A percentile compares a stretch with the other conserved stretches of the same genome.
phyloP scores from a whole-genome alignment of 2,113 vertebrate species.

The Mesoclemmys tuberculata region DNA sequence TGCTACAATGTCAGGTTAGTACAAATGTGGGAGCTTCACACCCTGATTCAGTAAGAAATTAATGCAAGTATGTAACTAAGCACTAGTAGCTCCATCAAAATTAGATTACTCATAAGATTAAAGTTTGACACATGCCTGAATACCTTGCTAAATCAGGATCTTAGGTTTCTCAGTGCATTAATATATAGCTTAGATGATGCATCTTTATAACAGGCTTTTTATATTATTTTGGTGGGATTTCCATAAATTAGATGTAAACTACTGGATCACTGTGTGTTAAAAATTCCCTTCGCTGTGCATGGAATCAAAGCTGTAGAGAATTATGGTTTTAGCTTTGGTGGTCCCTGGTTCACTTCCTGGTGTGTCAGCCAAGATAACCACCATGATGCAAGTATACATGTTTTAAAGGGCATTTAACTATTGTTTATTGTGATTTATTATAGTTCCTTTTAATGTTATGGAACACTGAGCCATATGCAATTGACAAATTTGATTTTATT shows the following conservation, averaged over 20 bases:
- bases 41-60: neutral
- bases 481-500: neutral
- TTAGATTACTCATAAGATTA: neutral
- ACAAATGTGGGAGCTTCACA: accelerated
- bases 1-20: neutral
- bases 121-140: neutral
- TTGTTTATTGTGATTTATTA: neutral
- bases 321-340: neutral
- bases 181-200: neutral
- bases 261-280: neutral
- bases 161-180: neutral
- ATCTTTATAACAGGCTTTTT: neutral
- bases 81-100: neutral
- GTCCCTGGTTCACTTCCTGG: neutral
- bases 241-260: neutral
- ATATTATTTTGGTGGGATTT: neutral
- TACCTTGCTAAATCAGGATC: neutral
- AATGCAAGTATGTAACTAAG: accelerated
- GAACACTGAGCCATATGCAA: neutral
- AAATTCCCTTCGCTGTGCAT: neutral
- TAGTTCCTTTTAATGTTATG: neutral
- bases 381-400: no score
- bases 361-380: neutral
- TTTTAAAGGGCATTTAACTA: neutral
- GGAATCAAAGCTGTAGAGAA: neutral